Evolutionary conservation across 2,797 vertebrate genomes (phyloP), one percentile per base, ranked within the genome.

Genomic region (Centroberyx gerrardi): DNA sequence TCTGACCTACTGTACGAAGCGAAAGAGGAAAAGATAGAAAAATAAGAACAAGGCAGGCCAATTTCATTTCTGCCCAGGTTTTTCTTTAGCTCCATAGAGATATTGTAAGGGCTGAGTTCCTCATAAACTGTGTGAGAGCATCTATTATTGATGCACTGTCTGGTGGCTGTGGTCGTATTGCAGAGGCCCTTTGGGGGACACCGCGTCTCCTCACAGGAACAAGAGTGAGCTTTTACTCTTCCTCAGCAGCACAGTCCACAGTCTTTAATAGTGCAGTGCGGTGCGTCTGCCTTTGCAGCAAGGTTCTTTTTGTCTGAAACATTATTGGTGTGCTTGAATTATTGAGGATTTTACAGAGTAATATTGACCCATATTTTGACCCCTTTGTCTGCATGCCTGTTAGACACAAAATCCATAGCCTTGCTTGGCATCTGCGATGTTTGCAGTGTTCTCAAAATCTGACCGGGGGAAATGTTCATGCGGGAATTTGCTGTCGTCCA

Each of bases 61-160:
- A 62, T 79, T 86, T 88, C 53, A 61, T 84, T 85, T 44, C 10
- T 55, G 40, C 31, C 17, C 12, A 48, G n/a, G 62, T 53, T 64
- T 56, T 49, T 65, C 52, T 54, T 6, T 4, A 68, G 72, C 22
- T 70, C 55, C 53, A 33, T 70, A 70, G 77, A 72, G 59, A 74
- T 61, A 72, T 76, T 17, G 22, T 74, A 80, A 76, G 86, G 63
- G 55, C 71, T 49, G 67, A 70, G 73, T 82, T 89, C 54, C 72
- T 87, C 67, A 86, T 88, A 78, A 88, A 81, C 69, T 82, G 75
- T 63, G 46, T 70, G 62, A 78, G 74, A 80, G 69, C 70, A 90
- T 93, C 48, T 78, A 88, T 92, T 89, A 93, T 93, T 91, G 87
- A 92, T 90, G 86, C 68, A 63, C 31, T 78, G 86, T 82, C 84